A percentile compares a stretch with the other conserved stretches of the same genome.
phyloP scores from a whole-genome alignment of 2,113 vertebrate genomes.

The Pteruthius melanotis region DNA sequence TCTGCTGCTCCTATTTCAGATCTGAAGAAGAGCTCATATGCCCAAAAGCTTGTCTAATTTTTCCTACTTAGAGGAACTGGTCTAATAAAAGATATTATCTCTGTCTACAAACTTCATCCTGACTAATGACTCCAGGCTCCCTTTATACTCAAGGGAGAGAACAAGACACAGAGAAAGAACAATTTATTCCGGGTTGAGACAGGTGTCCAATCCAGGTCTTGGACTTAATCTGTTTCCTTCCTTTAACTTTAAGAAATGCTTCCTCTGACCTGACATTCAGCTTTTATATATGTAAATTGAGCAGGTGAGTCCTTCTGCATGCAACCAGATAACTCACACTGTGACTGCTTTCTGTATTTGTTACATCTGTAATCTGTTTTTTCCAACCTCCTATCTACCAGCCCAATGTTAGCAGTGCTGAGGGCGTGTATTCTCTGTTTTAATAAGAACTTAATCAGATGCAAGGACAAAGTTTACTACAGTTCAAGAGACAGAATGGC shows the following conservation, averaged over 20 bases:
- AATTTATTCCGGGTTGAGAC: not conserved
- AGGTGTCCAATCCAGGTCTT: not conserved
- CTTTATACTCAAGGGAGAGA: not conserved
- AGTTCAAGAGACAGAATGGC: not conserved
- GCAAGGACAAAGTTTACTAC: not conserved
- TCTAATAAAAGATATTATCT: constrained; percentile 39
- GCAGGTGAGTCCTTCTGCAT: not conserved
- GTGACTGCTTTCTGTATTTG: not conserved
- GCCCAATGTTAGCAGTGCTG: not conserved
- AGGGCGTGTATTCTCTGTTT: not conserved
- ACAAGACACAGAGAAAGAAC: not conserved
- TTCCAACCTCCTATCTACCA: not conserved
- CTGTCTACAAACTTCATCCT: not conserved
- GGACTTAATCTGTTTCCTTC: not conserved
- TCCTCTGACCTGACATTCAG: not conserved
- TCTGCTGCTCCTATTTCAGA: constrained; percentile 42
- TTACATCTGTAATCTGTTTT: not conserved
- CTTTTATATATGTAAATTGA: not conserved
- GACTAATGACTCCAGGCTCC: not conserved
- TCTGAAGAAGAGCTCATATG: not conserved
- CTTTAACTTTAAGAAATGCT: not conserved
- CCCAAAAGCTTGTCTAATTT: constrained; percentile 21
- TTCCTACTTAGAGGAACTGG: constrained; percentile 24
- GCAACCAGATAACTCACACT: not conserved
- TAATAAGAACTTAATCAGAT: not conserved